Evolutionary conservation across 2,797 vertebrate genomes (phyloP).

Genomic region (Brachyrhaphis roseni): DNA sequence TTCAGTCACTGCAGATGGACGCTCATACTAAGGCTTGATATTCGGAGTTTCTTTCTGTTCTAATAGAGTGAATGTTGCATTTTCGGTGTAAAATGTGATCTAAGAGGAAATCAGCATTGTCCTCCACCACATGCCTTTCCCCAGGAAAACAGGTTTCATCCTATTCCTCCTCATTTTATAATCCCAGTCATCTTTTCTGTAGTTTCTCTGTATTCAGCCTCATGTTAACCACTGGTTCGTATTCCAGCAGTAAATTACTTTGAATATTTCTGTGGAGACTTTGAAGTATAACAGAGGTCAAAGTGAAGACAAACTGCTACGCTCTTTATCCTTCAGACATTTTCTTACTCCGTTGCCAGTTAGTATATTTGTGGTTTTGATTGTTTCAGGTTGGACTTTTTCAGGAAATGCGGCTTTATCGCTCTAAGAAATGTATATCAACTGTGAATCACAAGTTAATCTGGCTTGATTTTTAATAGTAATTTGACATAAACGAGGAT

Average conservation of each 20-base stretch:
- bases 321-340: neutral
- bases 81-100: neutral
- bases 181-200: neutral
- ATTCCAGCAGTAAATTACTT: neutral
- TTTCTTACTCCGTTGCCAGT: neutral
- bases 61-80: neutral
- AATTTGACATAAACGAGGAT: neutral
- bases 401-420: neutral
- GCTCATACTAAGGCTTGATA: neutral
- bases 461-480: neutral
- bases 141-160: neutral
- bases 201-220: neutral
- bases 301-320: neutral
- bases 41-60: neutral
- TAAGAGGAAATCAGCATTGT: neutral
- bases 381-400: neutral
- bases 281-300: neutral
- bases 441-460: neutral
- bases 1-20: neutral
- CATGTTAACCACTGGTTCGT: neutral
- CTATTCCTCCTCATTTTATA: neutral
- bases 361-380: neutral
- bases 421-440: neutral
- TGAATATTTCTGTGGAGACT: conserved; percentile 2
- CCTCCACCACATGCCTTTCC: neutral